A percentile compares a stretch with the other conserved stretches of the same genome.
Evolutionary conservation across 92 coral and sea anemone species (phyloP).

Genomic region (Palythoa caribaeorum): DNA sequence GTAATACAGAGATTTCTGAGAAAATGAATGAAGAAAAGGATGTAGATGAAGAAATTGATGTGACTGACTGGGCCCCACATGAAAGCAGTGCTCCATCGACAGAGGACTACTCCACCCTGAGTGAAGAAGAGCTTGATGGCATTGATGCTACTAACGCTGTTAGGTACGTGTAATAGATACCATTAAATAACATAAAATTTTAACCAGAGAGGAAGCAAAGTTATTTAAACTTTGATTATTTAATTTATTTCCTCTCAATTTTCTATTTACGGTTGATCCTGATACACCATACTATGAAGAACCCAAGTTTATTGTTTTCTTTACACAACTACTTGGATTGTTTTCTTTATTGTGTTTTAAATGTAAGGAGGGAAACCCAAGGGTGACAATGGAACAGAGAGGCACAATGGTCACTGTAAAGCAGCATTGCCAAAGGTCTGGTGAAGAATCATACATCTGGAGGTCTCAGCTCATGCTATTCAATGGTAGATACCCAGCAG

Average conservation of each 20-base stretch:
- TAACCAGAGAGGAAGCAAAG: slow-evolving; percentile 5
- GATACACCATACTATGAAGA: slow-evolving; percentile 18
- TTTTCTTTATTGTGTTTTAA: slow-evolving; percentile 47
- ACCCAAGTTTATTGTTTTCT: slow-evolving; percentile 38
- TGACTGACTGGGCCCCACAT: slow-evolving; percentile 39
- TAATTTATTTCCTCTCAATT: slow-evolving; percentile 1
- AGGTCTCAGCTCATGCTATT: slow-evolving; percentile 23
- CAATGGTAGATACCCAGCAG: slow-evolving; percentile 39
- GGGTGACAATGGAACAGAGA: slow-evolving; percentile 37
- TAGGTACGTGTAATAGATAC: not conserved
- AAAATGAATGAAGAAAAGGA: not conserved
- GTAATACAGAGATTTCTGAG: not conserved
- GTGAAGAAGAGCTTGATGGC: slow-evolving; percentile 23
- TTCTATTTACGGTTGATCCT: slow-evolving; percentile 36
- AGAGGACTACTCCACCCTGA: slow-evolving; percentile 19
- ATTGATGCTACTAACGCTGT: slow-evolving; percentile 9
- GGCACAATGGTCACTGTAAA: slow-evolving; percentile 52
- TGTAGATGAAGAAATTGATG: slow-evolving; percentile 4
- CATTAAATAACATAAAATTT: not conserved
- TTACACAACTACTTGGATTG: not conserved
- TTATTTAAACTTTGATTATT: slow-evolving; percentile 2
- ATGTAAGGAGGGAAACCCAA: slow-evolving; percentile 14
- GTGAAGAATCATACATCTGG: slow-evolving; percentile 20
- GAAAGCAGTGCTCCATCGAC: slow-evolving; percentile 47
- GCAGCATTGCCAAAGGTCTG: slow-evolving; percentile 37